phyloP scores from a whole-genome alignment of 1,140 invertebrate species.

The Adelges cooleyi region DNA sequence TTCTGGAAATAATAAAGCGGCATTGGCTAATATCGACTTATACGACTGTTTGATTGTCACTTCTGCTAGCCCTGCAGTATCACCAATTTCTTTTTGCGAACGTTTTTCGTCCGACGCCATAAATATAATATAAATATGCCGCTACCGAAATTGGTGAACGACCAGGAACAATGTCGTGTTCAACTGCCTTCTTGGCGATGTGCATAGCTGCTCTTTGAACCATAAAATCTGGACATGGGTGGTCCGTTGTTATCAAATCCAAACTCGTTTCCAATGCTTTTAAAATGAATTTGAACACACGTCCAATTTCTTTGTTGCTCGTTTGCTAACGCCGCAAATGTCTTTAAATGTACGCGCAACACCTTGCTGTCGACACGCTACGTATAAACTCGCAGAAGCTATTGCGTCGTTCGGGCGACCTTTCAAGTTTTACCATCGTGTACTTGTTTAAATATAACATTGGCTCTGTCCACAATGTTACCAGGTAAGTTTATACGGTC shows the following conservation, averaged over 20 bases:
- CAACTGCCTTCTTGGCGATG: conserved; percentile 92
- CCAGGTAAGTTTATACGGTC: conserved; percentile 94
- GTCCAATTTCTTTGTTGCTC: conserved; percentile 97
- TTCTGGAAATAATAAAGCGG: conserved; percentile 80
- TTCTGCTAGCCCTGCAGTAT: conserved; percentile 96
- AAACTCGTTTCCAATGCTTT: conserved; percentile 90
- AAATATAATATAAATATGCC: conserved; percentile 41
- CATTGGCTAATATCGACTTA: conserved; percentile 93
- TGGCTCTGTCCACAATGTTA: conserved; percentile 88
- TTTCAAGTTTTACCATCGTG: conserved; percentile 94
- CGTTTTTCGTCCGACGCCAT: conserved; percentile 92
- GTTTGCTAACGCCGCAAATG: conserved; percentile 97
- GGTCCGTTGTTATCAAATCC: conserved; percentile 93
- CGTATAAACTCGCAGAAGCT: conserved; percentile 95
- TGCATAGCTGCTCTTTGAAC: conserved; percentile 96
- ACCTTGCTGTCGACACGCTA: conserved; percentile 95
- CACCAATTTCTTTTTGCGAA: conserved; percentile 95
- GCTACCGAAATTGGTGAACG: conserved; percentile 48
- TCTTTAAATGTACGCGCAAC: conserved; percentile 99
- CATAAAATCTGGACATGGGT: conserved; percentile 91
- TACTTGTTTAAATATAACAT: conserved; percentile 94
- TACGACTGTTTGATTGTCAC: conserved; percentile 97
- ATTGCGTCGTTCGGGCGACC: conserved; percentile 83
- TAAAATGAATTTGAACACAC: conserved; percentile 89
- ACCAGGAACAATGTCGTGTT: conserved; percentile 96